A percentile compares a stretch with the other conserved stretches of the same genome.
These are phyloP conservation scores for Pollenia amentaria DNA, from an alignment of 2,888 invertebrate species.

Conservation along the genomic window DNA sequence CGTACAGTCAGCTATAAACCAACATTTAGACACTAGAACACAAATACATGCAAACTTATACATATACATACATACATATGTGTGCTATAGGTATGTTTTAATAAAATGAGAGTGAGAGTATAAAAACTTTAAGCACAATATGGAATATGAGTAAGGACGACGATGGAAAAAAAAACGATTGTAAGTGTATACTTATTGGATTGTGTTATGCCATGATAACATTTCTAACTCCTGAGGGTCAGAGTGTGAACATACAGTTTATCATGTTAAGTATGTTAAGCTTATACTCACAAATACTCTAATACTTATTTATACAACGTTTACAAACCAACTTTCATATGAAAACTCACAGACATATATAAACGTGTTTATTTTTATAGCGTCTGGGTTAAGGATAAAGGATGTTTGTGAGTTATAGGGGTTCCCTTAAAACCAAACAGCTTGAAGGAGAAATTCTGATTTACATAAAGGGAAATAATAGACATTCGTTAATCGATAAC, in stretches of 20 bases:
- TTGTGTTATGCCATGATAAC: conserved; percentile 71
- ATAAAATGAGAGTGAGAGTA: conserved; percentile 15
- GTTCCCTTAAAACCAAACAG: neutral
- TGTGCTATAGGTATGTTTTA: neutral
- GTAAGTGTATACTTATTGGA: conserved; percentile 66
- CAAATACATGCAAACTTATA: neutral
- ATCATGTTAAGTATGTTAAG: conserved; percentile 70
- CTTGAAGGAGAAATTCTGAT: too few species aligned
- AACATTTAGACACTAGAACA: neutral
- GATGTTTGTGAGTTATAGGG: neutral
- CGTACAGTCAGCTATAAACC: neutral
- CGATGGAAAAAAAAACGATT: conserved; percentile 10
- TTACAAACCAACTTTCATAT: conserved; percentile 3
- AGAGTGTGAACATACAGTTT: conserved; percentile 72
- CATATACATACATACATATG: neutral
- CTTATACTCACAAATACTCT: conserved; percentile 37
- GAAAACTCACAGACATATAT: neutral
- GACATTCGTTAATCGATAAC: too few species aligned
- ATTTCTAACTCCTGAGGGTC: conserved; percentile 70
- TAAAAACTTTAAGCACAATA: conserved; percentile 17
- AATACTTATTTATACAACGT: neutral
- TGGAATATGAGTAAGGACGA: conserved; percentile 18
- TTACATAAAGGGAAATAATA: too few species aligned
- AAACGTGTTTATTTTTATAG: conserved; percentile 48
- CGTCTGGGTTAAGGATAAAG: conserved; percentile 32